phyloP scores from a whole-genome alignment of 2,888 invertebrate genomes.

The Mantis religiosa region DNA sequence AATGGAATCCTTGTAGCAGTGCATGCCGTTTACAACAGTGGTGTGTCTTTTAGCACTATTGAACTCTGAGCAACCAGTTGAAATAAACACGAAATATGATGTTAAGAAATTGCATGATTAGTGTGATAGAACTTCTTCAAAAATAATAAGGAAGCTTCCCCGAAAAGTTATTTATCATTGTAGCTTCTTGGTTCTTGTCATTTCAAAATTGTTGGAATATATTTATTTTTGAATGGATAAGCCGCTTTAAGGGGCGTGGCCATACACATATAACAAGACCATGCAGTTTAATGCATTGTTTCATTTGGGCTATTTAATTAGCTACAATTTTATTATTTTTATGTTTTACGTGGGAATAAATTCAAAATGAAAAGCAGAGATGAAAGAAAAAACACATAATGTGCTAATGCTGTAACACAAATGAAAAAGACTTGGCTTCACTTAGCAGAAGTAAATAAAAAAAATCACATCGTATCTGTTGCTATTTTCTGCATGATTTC shows the following conservation, averaged over 20 bases:
- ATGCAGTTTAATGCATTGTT: neutral
- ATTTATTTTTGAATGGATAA: neutral
- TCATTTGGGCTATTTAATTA: neutral
- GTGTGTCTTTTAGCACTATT: neutral
- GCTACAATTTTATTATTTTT: neutral
- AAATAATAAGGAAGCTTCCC: neutral
- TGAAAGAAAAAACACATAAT: neutral
- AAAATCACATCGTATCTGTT: too few relatives aligned
- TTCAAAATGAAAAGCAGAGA: neutral
- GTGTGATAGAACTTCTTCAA: neutral
- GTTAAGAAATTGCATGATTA: neutral
- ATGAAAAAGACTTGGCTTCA: neutral
- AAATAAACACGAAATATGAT: neutral
- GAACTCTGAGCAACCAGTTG: neutral
- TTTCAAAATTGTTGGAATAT: neutral
- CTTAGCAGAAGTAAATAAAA: too few relatives aligned
- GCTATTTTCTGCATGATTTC: too few relatives aligned
- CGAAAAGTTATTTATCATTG: neutral
- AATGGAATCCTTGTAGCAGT: neutral
- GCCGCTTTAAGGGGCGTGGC: neutral
- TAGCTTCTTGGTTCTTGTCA: neutral
- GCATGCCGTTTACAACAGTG: neutral
- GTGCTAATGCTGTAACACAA: neutral
- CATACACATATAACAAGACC: neutral
- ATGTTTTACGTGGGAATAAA: neutral